Conservation (phyloP, 2,113 vertebrate species). For the Indicator maculatus region DNA sequence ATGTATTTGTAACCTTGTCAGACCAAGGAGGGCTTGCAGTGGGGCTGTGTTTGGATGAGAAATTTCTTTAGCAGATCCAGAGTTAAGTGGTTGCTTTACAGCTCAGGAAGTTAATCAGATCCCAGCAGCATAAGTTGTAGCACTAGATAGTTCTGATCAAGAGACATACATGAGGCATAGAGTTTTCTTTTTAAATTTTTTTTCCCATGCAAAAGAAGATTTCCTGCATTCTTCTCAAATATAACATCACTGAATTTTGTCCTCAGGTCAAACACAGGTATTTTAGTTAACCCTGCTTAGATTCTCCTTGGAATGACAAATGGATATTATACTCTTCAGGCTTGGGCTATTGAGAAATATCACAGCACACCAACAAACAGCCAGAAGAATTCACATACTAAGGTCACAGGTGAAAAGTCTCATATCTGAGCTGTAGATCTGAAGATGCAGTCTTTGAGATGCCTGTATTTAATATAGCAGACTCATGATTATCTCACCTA, state of each 20-base stretch:
- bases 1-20: too few relatives aligned
- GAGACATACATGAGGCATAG: neutral
- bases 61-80: neutral
- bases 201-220: neutral
- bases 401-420: neutral
- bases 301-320: neutral
- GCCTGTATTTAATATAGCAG: neutral
- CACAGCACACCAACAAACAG: neutral
- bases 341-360: neutral
- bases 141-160: neutral
- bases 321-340: neutral
- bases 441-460: neutral
- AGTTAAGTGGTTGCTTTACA: neutral
- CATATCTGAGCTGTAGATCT: neutral
- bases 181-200: neutral
- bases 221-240: neutral
- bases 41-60: neutral
- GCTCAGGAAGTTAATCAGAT: neutral
- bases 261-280: neutral
- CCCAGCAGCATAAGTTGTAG: neutral
- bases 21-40: neutral
- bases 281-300: neutral
- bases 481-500: neutral
- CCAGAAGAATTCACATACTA: neutral
- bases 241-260: neutral